Base-by-base conservation (phyloP, 2,797 vertebrate genomes). In the Buceros bicornis region DNA sequence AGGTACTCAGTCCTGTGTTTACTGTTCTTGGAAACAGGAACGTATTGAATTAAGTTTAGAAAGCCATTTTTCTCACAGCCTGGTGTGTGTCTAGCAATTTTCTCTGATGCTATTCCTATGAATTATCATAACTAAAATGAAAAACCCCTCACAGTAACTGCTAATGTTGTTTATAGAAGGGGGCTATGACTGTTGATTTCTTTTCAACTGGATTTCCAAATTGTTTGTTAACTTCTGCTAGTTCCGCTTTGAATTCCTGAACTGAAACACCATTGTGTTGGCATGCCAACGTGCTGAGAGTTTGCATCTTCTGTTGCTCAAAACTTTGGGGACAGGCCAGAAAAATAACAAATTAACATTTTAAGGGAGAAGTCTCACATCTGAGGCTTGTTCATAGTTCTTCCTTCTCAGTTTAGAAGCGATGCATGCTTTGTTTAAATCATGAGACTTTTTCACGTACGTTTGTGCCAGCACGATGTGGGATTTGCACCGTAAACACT, bases 1-100 rank as follows among this genome's bases (percentile, higher is more conserved):
- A 95, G 99, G 99, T 99, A 99, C 87, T 81, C 72, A 50, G 35
- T 56, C 45, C 8, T 15, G 1, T 51, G 5, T 66, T 90, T 73
- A 14, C 48, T 87, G 0, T 57, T 77, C 82, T 76, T 82, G 33
- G 53, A 60, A 73, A 40, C 15, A 26, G 80, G 26, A 78, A 71
- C 54, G 48, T 57, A 40, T 9, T 73, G 45, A 56, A 67, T 64
- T 76, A 5, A 47, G 82, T 72, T 54, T 16, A 65, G 18, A 86
- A 90, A 73, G 20, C 4, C 4, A 0, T 64, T 95, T 90, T 80
- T 79, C 48, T 82, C 48, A 14, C 51, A 72, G 33, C 17, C 25
- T 33, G 13, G 13, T 93, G 72, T 81, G 16, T 20, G 24, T 85
- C 10, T 56, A 73, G 16, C 43, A 20, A 1, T 90, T 78, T 91